Evolutionary conservation across 2,888 invertebrate species (phyloP).

Genomic region (Isotomurus palustris): DNA sequence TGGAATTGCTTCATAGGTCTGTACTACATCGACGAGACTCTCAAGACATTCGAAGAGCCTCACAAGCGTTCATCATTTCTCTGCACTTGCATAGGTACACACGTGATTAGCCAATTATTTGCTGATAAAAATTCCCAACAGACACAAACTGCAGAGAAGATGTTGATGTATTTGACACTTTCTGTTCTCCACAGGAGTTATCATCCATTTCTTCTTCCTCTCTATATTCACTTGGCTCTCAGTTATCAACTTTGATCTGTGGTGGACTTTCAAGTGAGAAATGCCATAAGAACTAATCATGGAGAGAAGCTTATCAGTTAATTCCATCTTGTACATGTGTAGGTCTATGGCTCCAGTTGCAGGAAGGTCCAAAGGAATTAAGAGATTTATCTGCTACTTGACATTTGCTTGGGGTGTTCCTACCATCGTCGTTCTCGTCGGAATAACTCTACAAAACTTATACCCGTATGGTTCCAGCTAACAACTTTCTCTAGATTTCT

Average conservation of each 20-base stretch:
- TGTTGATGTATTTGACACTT: background rate
- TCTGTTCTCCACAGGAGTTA: constrained; percentile 14
- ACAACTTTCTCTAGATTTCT: no score
- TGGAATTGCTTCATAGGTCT: constrained; percentile 10
- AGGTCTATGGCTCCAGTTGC: constrained; percentile 29
- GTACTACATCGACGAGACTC: background rate
- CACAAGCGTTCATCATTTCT: background rate
- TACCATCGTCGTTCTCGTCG: constrained; percentile 22
- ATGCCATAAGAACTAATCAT: no score
- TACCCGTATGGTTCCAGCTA: constrained; percentile 34
- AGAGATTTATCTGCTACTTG: constrained; percentile 33
- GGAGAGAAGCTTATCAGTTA: no score
- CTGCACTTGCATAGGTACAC: background rate
- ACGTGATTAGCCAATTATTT: background rate
- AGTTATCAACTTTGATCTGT: constrained; percentile 43
- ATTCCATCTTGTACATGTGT: background rate
- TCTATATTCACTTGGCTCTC: constrained; percentile 43
- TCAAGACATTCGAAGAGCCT: background rate
- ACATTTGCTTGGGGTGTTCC: constrained; percentile 38
- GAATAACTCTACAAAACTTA: constrained; percentile 22
- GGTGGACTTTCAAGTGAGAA: constrained; percentile 42
- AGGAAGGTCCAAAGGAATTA: constrained; percentile 24
- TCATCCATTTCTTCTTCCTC: constrained; percentile 42
- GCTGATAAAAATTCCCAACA: background rate
- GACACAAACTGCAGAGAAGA: no score